Evolutionary conservation across 1,140 invertebrate genomes (phyloP).

Genomic region (Sitobion miscanthi): DNA sequence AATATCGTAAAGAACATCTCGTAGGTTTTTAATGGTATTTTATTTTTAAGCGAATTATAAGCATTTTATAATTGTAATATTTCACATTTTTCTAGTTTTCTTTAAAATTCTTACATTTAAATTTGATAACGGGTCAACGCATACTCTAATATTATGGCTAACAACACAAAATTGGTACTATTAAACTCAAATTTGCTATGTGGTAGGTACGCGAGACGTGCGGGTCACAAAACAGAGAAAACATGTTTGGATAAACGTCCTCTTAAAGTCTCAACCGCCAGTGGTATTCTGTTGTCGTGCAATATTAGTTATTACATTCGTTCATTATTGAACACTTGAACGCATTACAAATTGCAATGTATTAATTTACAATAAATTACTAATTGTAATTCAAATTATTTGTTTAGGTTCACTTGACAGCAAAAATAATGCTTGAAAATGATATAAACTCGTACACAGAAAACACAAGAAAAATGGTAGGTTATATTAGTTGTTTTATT

Average conservation of each 20-base stretch:
- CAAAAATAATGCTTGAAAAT: slow-evolving; percentile 6
- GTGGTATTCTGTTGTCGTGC: not conserved
- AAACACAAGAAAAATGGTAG: slow-evolving; percentile 6
- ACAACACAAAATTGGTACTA: not conserved
- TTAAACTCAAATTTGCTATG: not conserved
- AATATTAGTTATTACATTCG: not conserved
- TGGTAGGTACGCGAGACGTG: too few relatives aligned
- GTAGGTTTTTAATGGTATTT: not conserved
- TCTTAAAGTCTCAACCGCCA: too few relatives aligned
- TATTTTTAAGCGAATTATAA: too few relatives aligned
- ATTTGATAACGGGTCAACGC: not conserved
- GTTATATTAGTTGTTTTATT: not conserved
- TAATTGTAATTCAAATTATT: not conserved
- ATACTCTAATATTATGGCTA: not conserved
- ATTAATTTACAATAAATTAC: not conserved
- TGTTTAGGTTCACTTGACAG: not conserved
- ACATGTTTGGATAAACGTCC: too few relatives aligned
- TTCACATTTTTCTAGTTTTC: not conserved
- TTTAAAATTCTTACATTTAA: not conserved
- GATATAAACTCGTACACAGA: slow-evolving; percentile 8
- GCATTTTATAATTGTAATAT: too few relatives aligned
- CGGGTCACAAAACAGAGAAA: not conserved
- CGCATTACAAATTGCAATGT: not conserved
- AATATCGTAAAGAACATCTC: not conserved
- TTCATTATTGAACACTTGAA: not conserved